These are phyloP conservation scores for Parasteatoda lunata DNA, from an alignment of 2,888 invertebrate species.

Conservation along the genomic window DNA sequence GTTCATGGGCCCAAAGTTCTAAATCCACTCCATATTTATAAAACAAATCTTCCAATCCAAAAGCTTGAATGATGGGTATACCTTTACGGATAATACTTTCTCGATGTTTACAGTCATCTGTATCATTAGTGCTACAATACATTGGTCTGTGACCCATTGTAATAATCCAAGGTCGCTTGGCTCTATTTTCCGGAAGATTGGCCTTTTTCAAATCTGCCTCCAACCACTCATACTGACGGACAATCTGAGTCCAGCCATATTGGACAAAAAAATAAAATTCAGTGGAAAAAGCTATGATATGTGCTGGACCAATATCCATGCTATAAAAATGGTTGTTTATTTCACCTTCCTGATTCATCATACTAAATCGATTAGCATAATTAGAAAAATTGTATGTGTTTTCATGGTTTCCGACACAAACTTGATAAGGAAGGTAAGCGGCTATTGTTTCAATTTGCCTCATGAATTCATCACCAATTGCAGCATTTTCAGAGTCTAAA, in stretches of 20 bases:
- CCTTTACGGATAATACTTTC: conserved; percentile 68
- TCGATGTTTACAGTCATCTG: conserved; percentile 81
- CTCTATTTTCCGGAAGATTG: conserved; percentile 83
- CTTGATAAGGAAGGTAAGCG: conserved; percentile 87
- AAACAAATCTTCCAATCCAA: conserved; percentile 86
- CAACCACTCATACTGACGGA: conserved; percentile 90
- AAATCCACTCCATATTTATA: conserved; percentile 93
- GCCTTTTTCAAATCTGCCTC: conserved; percentile 86
- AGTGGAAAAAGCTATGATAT: conserved; percentile 92
- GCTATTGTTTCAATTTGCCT: conserved; percentile 91
- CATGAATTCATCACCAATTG: conserved; percentile 94
- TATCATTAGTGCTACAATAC: conserved; percentile 90
- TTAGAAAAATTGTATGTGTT: conserved; percentile 80
- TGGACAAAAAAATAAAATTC: conserved; percentile 95
- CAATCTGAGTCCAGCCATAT: conserved; percentile 86
- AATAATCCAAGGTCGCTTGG: conserved; percentile 85
- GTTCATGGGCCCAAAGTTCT: conserved; percentile 97
- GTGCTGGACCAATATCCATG: conserved; percentile 91
- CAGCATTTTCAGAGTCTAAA: conserved; percentile 86
- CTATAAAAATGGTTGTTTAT: conserved; percentile 77
- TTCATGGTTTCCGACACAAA: conserved; percentile 94
- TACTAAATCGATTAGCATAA: conserved; percentile 76
- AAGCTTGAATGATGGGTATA: conserved; percentile 48
- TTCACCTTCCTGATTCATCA: conserved; percentile 72
- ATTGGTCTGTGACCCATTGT: conserved; percentile 90